These are phyloP conservation scores for Oeneis ivallda DNA, from an alignment of 2,888 invertebrate species.

Conservation along the genomic window DNA sequence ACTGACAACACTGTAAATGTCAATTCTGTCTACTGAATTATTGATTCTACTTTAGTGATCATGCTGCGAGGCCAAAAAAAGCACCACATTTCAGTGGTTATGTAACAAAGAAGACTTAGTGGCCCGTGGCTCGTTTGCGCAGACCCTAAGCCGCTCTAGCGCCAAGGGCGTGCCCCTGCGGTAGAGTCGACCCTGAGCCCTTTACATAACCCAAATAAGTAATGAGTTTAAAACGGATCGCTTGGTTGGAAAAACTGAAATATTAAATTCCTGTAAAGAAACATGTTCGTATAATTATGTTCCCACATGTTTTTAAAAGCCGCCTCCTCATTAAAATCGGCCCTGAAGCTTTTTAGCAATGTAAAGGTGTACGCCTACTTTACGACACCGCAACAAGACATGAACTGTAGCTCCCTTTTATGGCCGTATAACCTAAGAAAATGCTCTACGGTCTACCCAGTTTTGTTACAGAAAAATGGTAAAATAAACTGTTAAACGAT, in stretches of 20 bases:
- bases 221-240: slow-evolving; percentile 16
- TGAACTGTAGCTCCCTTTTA: no score
- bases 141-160: neutral
- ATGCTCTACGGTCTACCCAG: no score
- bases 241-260: slow-evolving; percentile 11
- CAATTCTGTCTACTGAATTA: no score
- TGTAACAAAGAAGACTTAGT: no score
- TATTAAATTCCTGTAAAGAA: slow-evolving; percentile 24
- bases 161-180: neutral
- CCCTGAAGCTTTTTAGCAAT: slow-evolving; percentile 12
- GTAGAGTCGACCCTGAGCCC: neutral
- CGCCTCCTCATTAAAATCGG: slow-evolving; percentile 22
- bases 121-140: no score
- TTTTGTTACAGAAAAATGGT: no score
- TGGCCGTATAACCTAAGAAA: no score
- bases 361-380: neutral
- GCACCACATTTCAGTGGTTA: no score
- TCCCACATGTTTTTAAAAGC: neutral
- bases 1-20: no score
- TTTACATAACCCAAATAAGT: slow-evolving; percentile 17
- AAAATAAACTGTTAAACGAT: no score
- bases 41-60: no score
- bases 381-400: neutral
- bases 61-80: no score
- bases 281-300: neutral